phyloP scores from a whole-genome alignment of 2,888 invertebrate species.

The Cryptocephalus moraei region DNA sequence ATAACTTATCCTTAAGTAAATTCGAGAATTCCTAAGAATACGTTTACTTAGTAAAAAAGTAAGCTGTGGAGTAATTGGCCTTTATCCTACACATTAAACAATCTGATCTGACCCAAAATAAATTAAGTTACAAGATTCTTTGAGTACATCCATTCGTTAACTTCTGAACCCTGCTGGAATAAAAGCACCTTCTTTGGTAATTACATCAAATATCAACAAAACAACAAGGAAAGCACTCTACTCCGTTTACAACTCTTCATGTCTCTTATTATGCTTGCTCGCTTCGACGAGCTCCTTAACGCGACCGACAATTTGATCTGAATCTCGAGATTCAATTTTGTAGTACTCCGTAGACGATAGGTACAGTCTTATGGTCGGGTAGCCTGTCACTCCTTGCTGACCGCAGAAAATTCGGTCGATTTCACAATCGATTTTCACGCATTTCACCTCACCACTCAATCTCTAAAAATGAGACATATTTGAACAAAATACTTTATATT shows the following conservation, averaged over 20 bases:
- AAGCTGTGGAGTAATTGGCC: too few relatives aligned
- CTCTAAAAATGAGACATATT: slow-evolving; percentile 27
- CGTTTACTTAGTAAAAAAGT: too few relatives aligned
- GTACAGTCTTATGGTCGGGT: slow-evolving; percentile 50
- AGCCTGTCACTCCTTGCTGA: slow-evolving; percentile 43
- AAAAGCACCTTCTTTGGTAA: too few relatives aligned
- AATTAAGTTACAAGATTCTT: too few relatives aligned
- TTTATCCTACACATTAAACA: too few relatives aligned
- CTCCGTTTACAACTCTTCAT: slow-evolving; percentile 28
- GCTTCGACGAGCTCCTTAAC: slow-evolving; percentile 17
- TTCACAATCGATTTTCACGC: slow-evolving; percentile 59
- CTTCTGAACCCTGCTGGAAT: too few relatives aligned
- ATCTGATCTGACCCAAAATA: too few relatives aligned
- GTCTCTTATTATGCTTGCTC: slow-evolving; percentile 24
- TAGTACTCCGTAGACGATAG: slow-evolving; percentile 25
- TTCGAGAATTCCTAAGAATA: too few relatives aligned
- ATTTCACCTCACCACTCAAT: slow-evolving; percentile 44
- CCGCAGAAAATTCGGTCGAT: slow-evolving; percentile 42
- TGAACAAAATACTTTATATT: not conserved
- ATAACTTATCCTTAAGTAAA: too few relatives aligned
- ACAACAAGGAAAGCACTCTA: not conserved
- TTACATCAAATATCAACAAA: too few relatives aligned
- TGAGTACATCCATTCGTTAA: too few relatives aligned
- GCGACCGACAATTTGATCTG: slow-evolving; percentile 13
- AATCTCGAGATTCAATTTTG: slow-evolving; percentile 22